Evolutionary conservation across 2,113 vertebrate species (phyloP), one percentile per base, ranked within the genome.

Genomic region (Phalacrocorax brasilianus): DNA sequence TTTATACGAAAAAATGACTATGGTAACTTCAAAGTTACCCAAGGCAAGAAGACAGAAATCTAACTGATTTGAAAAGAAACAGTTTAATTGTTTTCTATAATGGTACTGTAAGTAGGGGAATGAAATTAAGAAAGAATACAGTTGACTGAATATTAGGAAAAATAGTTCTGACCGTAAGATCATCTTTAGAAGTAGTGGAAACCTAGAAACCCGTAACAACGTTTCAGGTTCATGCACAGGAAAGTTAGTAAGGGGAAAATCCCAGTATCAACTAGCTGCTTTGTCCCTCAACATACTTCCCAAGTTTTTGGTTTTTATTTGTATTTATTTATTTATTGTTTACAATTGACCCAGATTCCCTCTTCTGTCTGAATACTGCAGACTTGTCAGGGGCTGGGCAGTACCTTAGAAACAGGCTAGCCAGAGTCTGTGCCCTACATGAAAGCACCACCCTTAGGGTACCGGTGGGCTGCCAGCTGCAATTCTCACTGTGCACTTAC

Each of bases 391-490:
- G 0, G 20, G 15, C 52, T 50, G 32, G 33, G 58, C 44, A 76
- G 28, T 17, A 44, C 50, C 11, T 28, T 8, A 28, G 35, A 38
- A 79, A 71, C 12, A 50, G 59, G 26, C 20, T 32, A 20, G 42
- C 18, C 44, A 11, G 15, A 47, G 66, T 11, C 58, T 11, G 8
- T 55, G 52, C 28, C 44, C 38, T 52, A 9, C 35, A 20, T 2
- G 0, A 8, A 58, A 67, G 32, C 20, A 53, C 20, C 27, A 17
- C 80, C 30, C 38, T 20, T 23, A 13, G 11, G 32, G 72, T 14
- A 40, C 6, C 0, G 0, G 8, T 7, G 47, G 40, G 59, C 44
- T 58, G 45, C 55, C 28, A 40, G 33, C 45, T 70, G 49, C 35
- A 6, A 32, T 74, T n/a, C 55, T 81, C 35, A 30, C 50, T 8